Evolutionary conservation across 2,797 vertebrate species (phyloP), one percentile per base, ranked within the genome.

Genomic region (Dipus sagitta): DNA sequence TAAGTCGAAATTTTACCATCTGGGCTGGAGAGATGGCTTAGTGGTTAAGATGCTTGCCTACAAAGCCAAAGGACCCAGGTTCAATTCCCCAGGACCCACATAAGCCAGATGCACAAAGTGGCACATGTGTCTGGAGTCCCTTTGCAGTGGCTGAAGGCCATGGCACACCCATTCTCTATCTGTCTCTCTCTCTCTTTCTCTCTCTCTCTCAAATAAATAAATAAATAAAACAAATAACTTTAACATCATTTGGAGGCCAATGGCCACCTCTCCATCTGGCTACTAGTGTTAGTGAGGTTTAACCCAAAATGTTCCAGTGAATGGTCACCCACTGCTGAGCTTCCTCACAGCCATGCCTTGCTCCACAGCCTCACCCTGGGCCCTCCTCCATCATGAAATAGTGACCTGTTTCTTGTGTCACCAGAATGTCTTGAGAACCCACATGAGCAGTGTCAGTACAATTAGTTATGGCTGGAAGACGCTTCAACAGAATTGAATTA

Each of bases 401-500:
- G 58, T 77, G 54, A 12, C 77, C 67, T 21, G 20, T 28, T 26
- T 91, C 58, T 18, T 54, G 1, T 12, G 54, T 54, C 54, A 54
- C 54, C 10, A 54, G 13, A 54, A 54, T 12, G 54, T 54, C 54
- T 12, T 12, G 10, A 54, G 54, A 54, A 54, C 54, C 54, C 54
- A 54, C 54, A 54, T 54, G 54, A 64, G 15, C 17, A 64, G 62
- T 64, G 62, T 23, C 23, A 13, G 54, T 64, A 64, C 17, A 64
- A 24, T 21, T 64, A 24, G 62, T 24, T 20, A 6, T 64, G 18
- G 54, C 23, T 75, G n/a, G 52, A 70, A 94, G 87, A 90, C 84
- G 21, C 6, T 74, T 75, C 52, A 79, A 70, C 2, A 54, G 58
- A 82, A 87, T 64, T 86, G 26, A 90, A 58, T 90, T 84, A 87